phyloP scores from a whole-genome alignment of 2,113 vertebrate genomes.

The Naja naja region DNA sequence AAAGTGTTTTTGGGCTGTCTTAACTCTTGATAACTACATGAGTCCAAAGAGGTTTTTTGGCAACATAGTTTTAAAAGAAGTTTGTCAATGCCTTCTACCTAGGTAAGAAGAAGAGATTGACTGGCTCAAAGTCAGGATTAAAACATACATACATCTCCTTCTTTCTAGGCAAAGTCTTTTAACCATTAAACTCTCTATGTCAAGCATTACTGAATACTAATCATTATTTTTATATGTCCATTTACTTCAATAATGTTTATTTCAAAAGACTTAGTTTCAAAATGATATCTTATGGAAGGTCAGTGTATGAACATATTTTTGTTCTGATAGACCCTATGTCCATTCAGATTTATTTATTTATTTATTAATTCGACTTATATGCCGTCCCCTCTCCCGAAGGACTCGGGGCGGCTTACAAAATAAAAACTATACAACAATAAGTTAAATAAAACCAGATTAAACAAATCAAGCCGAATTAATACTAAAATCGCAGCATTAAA shows the following conservation, averaged over 20 bases:
- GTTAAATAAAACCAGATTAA: too few species aligned
- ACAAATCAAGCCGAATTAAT: too few species aligned
- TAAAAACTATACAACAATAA: too few species aligned
- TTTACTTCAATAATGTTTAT: conserved; percentile 10
- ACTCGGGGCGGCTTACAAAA: too few species aligned
- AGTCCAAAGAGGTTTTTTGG: neutral
- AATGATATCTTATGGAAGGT: neutral
- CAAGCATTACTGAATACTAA: conserved; percentile 16
- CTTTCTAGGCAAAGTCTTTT: neutral
- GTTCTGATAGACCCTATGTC: neutral
- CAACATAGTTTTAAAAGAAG: neutral
- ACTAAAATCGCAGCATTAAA: too few species aligned
- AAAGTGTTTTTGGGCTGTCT: neutral
- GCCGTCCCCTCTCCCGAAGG: too few species aligned
- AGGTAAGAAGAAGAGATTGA: neutral
- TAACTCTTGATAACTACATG: neutral
- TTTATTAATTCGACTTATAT: too few species aligned
- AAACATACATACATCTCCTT: neutral
- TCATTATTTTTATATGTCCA: neutral
- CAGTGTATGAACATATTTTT: neutral
- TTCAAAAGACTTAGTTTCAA: neutral
- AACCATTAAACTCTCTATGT: neutral
- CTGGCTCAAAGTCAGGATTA: neutral
- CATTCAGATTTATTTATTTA: too few species aligned
- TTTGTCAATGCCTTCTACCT: neutral